These are phyloP conservation scores for Pheosia tremula DNA, from an alignment of 2,888 invertebrate genomes.

Conservation along the genomic window DNA sequence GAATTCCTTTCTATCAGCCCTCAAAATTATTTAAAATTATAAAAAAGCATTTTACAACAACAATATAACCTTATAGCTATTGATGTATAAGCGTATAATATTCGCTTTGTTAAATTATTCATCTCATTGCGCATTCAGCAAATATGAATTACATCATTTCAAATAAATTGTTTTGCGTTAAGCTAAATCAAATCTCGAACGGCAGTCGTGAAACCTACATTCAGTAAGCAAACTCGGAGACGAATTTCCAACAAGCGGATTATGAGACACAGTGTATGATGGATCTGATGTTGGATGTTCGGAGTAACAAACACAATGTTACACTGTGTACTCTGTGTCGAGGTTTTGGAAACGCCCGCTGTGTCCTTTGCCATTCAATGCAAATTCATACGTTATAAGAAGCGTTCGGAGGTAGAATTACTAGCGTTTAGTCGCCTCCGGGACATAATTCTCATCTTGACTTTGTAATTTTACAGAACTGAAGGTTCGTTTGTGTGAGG, in stretches of 20 bases:
- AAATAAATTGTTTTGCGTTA: slow-evolving; percentile 34
- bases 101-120: slow-evolving; percentile 30
- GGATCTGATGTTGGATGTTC: slow-evolving; percentile 25
- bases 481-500: slow-evolving; percentile 48
- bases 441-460: slow-evolving; percentile 73
- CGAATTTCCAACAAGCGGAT: slow-evolving; percentile 32
- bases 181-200: slow-evolving; percentile 38
- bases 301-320: slow-evolving; percentile 26
- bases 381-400: slow-evolving; percentile 80
- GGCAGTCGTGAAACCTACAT: slow-evolving; percentile 40
- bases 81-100: slow-evolving; percentile 6
- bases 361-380: slow-evolving; percentile 81
- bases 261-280: slow-evolving; percentile 37
- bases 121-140: slow-evolving; percentile 32
- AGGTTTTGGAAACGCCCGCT: slow-evolving; percentile 62
- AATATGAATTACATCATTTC: slow-evolving; percentile 40
- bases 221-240: slow-evolving; percentile 34
- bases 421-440: slow-evolving; percentile 82
- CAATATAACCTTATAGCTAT: neutral
- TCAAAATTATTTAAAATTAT: no score
- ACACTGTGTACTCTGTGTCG: slow-evolving; percentile 51
- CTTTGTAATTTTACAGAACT: slow-evolving; percentile 67
- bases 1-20: no score
- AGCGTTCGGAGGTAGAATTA: slow-evolving; percentile 78
- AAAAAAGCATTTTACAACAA: neutral